Percentiles rank a stretch among this genome's conserved stretches.
phyloP scores from a whole-genome alignment of 1,140 invertebrate genomes.

The Nephotettix cincticeps region DNA sequence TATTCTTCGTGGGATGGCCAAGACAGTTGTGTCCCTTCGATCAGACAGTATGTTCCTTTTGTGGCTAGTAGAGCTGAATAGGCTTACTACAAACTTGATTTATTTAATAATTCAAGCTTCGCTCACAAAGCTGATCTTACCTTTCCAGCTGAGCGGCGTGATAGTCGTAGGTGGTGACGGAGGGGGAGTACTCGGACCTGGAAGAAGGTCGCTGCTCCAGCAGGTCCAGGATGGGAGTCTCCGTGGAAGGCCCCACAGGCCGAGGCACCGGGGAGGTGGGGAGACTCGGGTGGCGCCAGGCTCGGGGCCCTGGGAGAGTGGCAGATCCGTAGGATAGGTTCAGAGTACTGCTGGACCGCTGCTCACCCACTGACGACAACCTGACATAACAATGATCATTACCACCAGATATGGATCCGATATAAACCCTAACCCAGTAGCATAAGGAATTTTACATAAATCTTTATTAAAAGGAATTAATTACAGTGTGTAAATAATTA shows the following conservation, averaged over 20 bases:
- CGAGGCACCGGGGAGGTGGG: slow-evolving; percentile 43
- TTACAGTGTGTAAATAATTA: too few relatives aligned
- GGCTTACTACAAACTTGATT: not conserved
- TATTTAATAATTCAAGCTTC: not conserved
- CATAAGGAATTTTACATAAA: too few relatives aligned
- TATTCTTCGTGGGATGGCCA: too few relatives aligned
- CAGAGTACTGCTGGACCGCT: slow-evolving; percentile 36
- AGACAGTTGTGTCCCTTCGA: too few relatives aligned
- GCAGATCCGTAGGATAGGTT: slow-evolving; percentile 29
- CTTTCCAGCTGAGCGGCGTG: slow-evolving; percentile 70
- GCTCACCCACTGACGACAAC: slow-evolving; percentile 16
- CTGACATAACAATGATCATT: too few relatives aligned
- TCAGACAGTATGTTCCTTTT: too few relatives aligned
- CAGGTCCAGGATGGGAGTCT: slow-evolving; percentile 39
- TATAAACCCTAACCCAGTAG: too few relatives aligned
- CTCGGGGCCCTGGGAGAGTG: not conserved
- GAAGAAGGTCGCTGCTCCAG: slow-evolving; percentile 27
- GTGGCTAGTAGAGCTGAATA: not conserved
- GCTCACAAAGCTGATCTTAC: too few relatives aligned
- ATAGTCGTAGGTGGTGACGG: slow-evolving; percentile 63
- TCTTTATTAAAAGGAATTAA: too few relatives aligned
- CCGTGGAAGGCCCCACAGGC: slow-evolving; percentile 4
- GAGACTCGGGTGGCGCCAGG: slow-evolving; percentile 41
- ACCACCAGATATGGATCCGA: too few relatives aligned
- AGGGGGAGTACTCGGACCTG: not conserved